These are phyloP conservation scores for Drosophila athabasca DNA, from an alignment of 1,140 invertebrate species.

Conservation along the genomic window DNA sequence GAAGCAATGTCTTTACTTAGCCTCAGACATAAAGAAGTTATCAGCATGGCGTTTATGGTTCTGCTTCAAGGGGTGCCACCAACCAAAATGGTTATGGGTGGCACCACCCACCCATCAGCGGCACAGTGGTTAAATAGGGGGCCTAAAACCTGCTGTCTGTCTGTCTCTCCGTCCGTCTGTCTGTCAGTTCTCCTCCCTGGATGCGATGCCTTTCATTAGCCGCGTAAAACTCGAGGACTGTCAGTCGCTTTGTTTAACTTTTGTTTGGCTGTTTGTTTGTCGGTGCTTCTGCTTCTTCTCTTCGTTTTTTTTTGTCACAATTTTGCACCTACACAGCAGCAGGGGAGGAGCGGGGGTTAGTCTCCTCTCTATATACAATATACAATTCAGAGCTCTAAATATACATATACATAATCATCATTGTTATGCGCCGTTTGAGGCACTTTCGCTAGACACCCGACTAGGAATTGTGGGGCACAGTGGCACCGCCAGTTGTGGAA, in stretches of 20 bases:
- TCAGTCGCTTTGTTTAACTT: conserved; percentile 66
- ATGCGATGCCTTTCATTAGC: conserved; percentile 60
- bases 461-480: conserved; percentile 28
- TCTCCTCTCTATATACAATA: conserved; percentile 21
- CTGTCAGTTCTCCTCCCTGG: conserved; percentile 13
- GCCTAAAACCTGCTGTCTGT: not conserved
- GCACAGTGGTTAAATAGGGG: too few relatives aligned
- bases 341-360: not conserved
- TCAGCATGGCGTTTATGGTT: conserved; percentile 70
- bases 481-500: conserved; percentile 4
- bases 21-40: conserved; percentile 73
- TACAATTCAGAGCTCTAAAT: conserved; percentile 9
- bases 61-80: conserved; percentile 12
- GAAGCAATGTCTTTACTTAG: conserved; percentile 56
- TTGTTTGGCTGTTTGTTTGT: conserved; percentile 59
- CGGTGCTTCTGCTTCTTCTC: not conserved
- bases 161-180: conserved; percentile 1
- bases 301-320: conserved; percentile 58
- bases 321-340: conserved; percentile 56
- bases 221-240: conserved; percentile 59
- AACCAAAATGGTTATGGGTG: too few relatives aligned
- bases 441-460: conserved; percentile 65
- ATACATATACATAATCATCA: conserved; percentile 58
- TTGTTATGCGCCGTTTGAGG: conserved; percentile 71
- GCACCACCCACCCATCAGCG: not conserved